These are phyloP conservation scores for Drosophila mulleri DNA, from an alignment of 2,888 invertebrate species.

Conservation along the genomic window DNA sequence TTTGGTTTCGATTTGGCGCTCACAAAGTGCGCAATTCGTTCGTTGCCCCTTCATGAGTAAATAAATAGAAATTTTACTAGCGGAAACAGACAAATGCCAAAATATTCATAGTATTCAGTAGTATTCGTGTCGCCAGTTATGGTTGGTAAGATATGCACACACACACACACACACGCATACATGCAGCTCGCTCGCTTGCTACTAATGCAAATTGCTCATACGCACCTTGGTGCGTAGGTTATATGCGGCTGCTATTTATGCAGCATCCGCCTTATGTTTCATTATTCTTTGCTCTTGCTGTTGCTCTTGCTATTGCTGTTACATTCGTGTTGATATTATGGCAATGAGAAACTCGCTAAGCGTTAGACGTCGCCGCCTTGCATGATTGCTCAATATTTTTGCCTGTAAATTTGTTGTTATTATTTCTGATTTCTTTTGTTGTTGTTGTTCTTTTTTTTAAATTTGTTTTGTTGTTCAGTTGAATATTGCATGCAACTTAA, in stretches of 20 bases:
- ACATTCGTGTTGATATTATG: constrained; percentile 20
- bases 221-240: constrained; percentile 64
- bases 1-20: constrained; percentile 35
- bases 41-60: constrained; percentile 22
- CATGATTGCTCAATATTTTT: constrained; percentile 36
- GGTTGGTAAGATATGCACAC: constrained; percentile 36
- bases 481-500: constrained; percentile 21
- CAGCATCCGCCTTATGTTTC: constrained; percentile 31
- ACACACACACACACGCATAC: constrained; percentile 26
- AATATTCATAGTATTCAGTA: constrained; percentile 39
- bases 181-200: constrained; percentile 27
- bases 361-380: constrained; percentile 20
- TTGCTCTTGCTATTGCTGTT: constrained; percentile 19
- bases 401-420: constrained; percentile 16
- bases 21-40: constrained; percentile 21
- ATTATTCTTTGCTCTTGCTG: constrained; percentile 21
- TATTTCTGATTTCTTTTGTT: constrained; percentile 8
- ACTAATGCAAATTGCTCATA: constrained; percentile 68
- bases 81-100: constrained; percentile 26
- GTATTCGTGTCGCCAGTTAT: constrained; percentile 34
- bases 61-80: constrained; percentile 9
- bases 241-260: constrained; percentile 17
- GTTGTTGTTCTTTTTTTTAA: neutral
- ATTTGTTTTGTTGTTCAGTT: constrained; percentile 11
- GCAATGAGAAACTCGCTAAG: constrained; percentile 17